phyloP scores from a whole-genome alignment of 2,797 vertebrate species.

The Chrosomus eos region DNA sequence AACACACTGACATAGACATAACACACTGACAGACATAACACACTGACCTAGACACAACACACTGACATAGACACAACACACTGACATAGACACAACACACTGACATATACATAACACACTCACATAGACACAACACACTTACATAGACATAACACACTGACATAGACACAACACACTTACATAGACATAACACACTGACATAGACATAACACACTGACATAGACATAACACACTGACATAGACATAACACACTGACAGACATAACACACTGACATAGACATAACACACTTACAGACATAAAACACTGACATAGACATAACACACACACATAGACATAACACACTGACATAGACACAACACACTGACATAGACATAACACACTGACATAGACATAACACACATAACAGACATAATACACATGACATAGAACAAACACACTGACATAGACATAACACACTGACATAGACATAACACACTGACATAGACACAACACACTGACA shows the following conservation, averaged over 20 bases:
- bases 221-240: constrained; percentile 38
- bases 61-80: constrained; percentile 24
- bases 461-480: constrained; percentile 7
- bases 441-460: neutral
- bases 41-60: too few relatives aligned
- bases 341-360: too few relatives aligned
- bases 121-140: too few relatives aligned
- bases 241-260: constrained; percentile 5
- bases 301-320: too few relatives aligned
- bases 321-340: constrained; percentile 32
- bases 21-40: constrained; percentile 15
- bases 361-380: neutral
- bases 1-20: neutral
- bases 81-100: too few relatives aligned
- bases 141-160: too few relatives aligned
- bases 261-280: neutral
- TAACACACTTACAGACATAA: too few relatives aligned
- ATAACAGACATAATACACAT: too few relatives aligned
- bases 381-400: constrained; percentile 33
- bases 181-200: neutral
- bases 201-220: neutral
- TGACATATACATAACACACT: constrained; percentile 6
- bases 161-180: constrained; percentile 16
- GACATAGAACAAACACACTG: constrained; percentile 19
- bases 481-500: constrained; percentile 32